Evolutionary conservation across 2,888 invertebrate genomes (phyloP).

Genomic region (Anthrax anthrax): DNA sequence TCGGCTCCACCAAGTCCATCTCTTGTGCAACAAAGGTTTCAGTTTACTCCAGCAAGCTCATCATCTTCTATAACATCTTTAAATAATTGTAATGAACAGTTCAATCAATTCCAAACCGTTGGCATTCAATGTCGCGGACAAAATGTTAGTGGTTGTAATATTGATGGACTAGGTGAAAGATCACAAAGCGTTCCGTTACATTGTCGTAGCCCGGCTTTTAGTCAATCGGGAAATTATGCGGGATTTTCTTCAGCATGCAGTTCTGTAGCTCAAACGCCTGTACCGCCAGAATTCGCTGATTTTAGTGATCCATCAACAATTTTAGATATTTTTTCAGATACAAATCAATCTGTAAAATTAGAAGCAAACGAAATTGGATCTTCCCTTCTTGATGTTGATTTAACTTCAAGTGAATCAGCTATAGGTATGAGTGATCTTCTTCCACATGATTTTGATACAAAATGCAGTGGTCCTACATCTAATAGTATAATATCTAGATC

Average conservation of each 20-base stretch:
- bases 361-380: slow-evolving; percentile 11
- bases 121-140: slow-evolving; percentile 29
- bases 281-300: slow-evolving; percentile 57
- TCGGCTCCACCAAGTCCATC: slow-evolving; percentile 56
- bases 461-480: slow-evolving; percentile 9
- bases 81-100: slow-evolving; percentile 23
- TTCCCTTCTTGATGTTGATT: slow-evolving; percentile 6
- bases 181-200: slow-evolving; percentile 71
- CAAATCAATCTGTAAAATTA: slow-evolving; percentile 11
- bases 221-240: slow-evolving; percentile 18
- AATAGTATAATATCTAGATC: slow-evolving; percentile 42
- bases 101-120: slow-evolving; percentile 45
- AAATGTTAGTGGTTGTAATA: slow-evolving; percentile 4
- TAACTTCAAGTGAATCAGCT: slow-evolving; percentile 11
- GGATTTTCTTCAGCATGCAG: slow-evolving; percentile 39
- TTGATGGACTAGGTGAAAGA: slow-evolving; percentile 26
- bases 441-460: slow-evolving; percentile 23
- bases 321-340: slow-evolving; percentile 17
- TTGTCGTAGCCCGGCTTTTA: slow-evolving; percentile 25
- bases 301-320: slow-evolving; percentile 36
- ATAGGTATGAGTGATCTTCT: slow-evolving; percentile 25
- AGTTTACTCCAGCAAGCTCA: slow-evolving; percentile 11
- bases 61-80: slow-evolving; percentile 1
- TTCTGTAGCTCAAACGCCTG: slow-evolving; percentile 52
- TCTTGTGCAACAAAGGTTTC: slow-evolving; percentile 18